Base-by-base conservation (phyloP, 1,140 invertebrate species). In the Zaprionus camerounensis region DNA sequence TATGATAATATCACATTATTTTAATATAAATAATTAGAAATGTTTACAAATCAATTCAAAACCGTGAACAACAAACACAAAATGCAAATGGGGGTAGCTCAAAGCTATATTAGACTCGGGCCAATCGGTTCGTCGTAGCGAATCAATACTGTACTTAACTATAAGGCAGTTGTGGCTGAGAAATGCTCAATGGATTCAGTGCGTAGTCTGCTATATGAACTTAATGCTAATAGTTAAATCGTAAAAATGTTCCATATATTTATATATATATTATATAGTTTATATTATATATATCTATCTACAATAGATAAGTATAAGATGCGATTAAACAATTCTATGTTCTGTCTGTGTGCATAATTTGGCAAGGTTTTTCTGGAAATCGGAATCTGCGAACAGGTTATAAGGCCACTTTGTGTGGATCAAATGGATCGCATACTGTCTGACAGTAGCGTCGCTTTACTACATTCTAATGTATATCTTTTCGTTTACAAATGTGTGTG, bases 1-100 rank as follows among this genome's bases (percentile, higher is more conserved):
- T 88, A 88, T 78, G 68, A 80, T 87, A 87, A 88, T 88, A 88
- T 88, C 84, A 88, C 84, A 88, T 86, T 83, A 80, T 85, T 81
- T 85, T 57, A 72, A 81, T 90, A 90, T 90, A 90, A 88, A 81
- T 84, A 84, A 79, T 81, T 70, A 72, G 65, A 87, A 76, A 56
- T 41, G 57, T 46, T 74, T 53, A 67, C 59, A 64, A 57, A 44
- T 72, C 62, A 64, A 72, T 51, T 59, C 36, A 55, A 55, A 62
- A 72, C 44, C 62, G n/a, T 69, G 68, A 57, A 62, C 59, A 31
- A 20, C 7, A 59, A 65, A 72, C 36, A 69, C 17, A 70, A 69
- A 57, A 62, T 62, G 34, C 58, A 61, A 46, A 53, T 31, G 36
- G 44, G 44, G 53, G 51, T 34, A 70, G 66, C 73, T 82, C 58